Percentiles rank a stretch among this genome's conserved stretches.
Conservation (phyloP, 2,113 vertebrate species). For the Laticauda laticaudata region DNA sequence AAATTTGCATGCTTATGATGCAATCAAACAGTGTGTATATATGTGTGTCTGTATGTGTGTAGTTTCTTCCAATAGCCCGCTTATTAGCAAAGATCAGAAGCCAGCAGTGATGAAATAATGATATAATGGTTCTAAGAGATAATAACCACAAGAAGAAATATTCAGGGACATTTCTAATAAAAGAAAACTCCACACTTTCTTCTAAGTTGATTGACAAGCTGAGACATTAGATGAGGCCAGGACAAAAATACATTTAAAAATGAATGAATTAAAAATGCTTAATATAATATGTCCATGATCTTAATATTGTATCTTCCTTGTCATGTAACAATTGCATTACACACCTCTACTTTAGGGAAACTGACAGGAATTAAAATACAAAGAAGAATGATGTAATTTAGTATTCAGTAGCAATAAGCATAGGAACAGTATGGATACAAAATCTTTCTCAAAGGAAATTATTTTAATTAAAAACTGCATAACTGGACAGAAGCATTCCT, state of each 20-base stretch:
- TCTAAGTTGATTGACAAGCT: background rate
- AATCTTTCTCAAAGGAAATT: background rate
- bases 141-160: too few species aligned
- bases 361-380: background rate
- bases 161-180: background rate
- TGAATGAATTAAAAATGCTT: background rate
- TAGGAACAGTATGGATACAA: background rate
- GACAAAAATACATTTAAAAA: background rate
- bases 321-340: background rate
- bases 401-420: background rate
- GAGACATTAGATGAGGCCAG: background rate
- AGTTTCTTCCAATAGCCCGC: too few species aligned
- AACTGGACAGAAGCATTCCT: too few species aligned
- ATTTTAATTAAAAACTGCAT: background rate
- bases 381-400: background rate
- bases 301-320: background rate
- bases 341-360: background rate
- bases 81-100: too few species aligned
- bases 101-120: too few species aligned
- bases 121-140: too few species aligned
- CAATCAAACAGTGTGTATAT: constrained; percentile 5
- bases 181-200: background rate
- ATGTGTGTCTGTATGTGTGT: background rate
- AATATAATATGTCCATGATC: background rate
- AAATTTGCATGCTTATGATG: constrained; percentile 39